Evolutionary conservation across 2,888 invertebrate genomes (phyloP).

Genomic region (Phengaris alcon): DNA sequence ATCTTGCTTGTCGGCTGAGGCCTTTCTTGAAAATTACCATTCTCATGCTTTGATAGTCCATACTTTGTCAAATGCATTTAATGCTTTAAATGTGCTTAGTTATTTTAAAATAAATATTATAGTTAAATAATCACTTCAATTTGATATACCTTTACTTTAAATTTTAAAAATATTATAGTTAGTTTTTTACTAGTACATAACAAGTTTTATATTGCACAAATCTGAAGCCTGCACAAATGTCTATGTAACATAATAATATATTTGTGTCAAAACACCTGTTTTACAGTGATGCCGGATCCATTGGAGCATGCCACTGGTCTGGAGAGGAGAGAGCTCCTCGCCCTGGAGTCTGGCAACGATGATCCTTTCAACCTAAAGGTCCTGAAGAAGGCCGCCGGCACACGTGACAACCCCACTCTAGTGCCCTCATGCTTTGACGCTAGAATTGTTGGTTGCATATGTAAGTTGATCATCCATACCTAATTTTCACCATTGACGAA

Average conservation of each 20-base stretch:
- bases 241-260: background rate
- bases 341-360: slow-evolving; percentile 91
- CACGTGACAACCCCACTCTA: slow-evolving; percentile 90
- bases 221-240: too few species aligned
- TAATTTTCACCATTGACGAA: background rate
- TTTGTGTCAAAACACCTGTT: slow-evolving; percentile 9
- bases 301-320: slow-evolving; percentile 95
- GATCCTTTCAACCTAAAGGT: slow-evolving; percentile 92
- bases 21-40: too few species aligned
- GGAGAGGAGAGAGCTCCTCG: slow-evolving; percentile 93
- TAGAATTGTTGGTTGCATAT: slow-evolving; percentile 96
- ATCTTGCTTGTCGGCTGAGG: too few species aligned
- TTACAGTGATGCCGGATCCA: slow-evolving; percentile 89
- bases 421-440: slow-evolving; percentile 94
- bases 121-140: too few species aligned
- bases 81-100: too few species aligned
- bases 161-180: too few species aligned
- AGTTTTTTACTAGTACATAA: too few species aligned
- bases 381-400: slow-evolving; percentile 88
- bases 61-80: too few species aligned
- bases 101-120: too few species aligned
- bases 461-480: slow-evolving; percentile 68
- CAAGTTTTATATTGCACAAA: too few species aligned
- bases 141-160: too few species aligned
- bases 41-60: too few species aligned